Conservation (phyloP, 2,888 invertebrate genomes). For the Onchidella celtica region DNA sequence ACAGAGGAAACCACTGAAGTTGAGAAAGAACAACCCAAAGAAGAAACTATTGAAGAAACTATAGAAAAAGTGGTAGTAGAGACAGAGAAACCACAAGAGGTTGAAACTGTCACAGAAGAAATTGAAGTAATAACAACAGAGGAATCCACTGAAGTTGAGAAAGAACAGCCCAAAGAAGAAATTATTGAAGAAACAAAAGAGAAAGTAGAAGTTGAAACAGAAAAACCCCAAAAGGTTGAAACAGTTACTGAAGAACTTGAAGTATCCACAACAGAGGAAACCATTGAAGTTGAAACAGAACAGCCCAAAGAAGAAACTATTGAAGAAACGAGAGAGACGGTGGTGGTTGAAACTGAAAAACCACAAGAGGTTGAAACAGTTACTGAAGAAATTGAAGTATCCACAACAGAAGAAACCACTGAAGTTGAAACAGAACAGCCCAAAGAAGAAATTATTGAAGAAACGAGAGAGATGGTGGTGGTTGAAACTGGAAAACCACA, state of each 20-base stretch:
- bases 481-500: constrained; percentile 55
- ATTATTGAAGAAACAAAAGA: constrained; percentile 48
- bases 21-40: constrained; percentile 53
- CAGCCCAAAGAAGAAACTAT: constrained; percentile 48
- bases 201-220: constrained; percentile 29
- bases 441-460: constrained; percentile 41
- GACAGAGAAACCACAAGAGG: constrained; percentile 50
- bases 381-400: constrained; percentile 17
- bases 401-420: constrained; percentile 29
- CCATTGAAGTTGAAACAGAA: constrained; percentile 34
- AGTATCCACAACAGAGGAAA: constrained; percentile 20
- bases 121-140: constrained; percentile 51
- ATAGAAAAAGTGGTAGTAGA: constrained; percentile 50
- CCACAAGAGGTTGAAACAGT: constrained; percentile 39
- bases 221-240: constrained; percentile 53
- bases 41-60: constrained; percentile 53
- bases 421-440: constrained; percentile 46
- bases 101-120: constrained; percentile 48
- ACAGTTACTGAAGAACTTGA: constrained; percentile 45
- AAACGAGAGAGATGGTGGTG: constrained; percentile 34
- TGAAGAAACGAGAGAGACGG: constrained; percentile 50
- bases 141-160: constrained; percentile 47
- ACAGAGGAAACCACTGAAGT: constrained; percentile 49
- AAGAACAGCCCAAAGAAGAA: constrained; percentile 53
- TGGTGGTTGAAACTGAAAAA: constrained; percentile 50